Conservation (phyloP, 2,113 vertebrate species). For the Petrocephalus zakoni region DNA sequence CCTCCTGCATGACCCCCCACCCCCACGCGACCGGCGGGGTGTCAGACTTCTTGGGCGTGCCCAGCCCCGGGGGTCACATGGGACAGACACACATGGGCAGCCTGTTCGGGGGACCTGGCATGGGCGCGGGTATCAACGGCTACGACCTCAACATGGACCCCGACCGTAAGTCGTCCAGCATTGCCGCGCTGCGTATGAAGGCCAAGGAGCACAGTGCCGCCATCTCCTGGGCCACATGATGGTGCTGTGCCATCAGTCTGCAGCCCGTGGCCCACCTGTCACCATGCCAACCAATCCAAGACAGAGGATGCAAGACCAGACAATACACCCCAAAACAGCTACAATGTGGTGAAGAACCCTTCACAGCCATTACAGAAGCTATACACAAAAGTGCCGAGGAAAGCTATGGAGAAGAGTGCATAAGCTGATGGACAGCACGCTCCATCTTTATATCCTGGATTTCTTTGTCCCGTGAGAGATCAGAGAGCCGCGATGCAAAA, state of each 20-base stretch:
- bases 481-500: not conserved
- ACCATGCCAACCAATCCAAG: not conserved
- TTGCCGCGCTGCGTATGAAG: conserved; percentile 90
- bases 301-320: not conserved
- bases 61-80: conserved; percentile 75
- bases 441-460: not conserved
- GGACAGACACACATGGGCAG: conserved; percentile 91
- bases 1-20: conserved; percentile 90
- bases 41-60: conserved; percentile 81
- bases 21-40: conserved; percentile 71
- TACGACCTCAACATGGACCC: conserved; percentile 89
- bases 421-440: not conserved
- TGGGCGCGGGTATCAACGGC: conserved; percentile 79
- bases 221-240: conserved; percentile 97
- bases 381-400: not conserved
- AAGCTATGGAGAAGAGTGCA: not conserved
- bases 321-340: not conserved
- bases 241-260: conserved; percentile 30
- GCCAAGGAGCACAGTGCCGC: conserved; percentile 96
- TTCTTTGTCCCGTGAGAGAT: not conserved
- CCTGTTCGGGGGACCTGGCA: conserved; percentile 74
- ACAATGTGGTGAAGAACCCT: not conserved
- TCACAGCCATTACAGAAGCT: not conserved
- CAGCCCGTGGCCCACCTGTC: not conserved
- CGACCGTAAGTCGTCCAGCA: conserved; percentile 93